These are phyloP conservation scores for Bolborhynchus lineola DNA, from an alignment of 2,113 vertebrate genomes.

Conservation along the genomic window DNA sequence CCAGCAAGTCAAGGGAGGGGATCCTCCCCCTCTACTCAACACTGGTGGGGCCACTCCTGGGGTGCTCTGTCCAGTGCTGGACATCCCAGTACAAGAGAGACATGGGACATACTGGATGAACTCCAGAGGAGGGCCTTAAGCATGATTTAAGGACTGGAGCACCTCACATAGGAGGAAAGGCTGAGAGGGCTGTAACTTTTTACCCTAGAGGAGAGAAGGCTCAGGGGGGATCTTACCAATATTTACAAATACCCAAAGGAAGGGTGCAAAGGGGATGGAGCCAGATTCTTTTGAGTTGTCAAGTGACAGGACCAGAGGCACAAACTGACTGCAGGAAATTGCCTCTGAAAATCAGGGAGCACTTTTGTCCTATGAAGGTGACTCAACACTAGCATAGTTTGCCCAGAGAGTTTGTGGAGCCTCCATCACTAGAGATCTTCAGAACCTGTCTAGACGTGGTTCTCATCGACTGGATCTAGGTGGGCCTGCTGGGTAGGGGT, in stretches of 20 bases:
- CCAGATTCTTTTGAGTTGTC: neutral
- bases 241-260: neutral
- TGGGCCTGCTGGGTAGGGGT: neutral
- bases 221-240: accelerated
- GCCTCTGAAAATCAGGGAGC: neutral
- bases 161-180: neutral
- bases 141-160: neutral
- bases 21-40: neutral
- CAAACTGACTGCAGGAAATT: neutral
- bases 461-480: neutral
- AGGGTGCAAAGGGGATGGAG: neutral
- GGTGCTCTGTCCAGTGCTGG: neutral
- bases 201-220: neutral
- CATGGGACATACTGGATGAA: neutral
- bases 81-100: neutral
- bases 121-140: neutral
- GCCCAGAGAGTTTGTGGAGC: neutral
- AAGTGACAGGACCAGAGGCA: neutral
- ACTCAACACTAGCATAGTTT: neutral
- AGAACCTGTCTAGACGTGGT: neutral
- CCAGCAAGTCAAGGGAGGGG: neutral
- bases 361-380: neutral
- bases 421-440: neutral
- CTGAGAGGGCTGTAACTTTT: neutral
- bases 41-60: no score